Base-by-base conservation (phyloP, 1,140 invertebrate species). In the Saxidomus purpurata region DNA sequence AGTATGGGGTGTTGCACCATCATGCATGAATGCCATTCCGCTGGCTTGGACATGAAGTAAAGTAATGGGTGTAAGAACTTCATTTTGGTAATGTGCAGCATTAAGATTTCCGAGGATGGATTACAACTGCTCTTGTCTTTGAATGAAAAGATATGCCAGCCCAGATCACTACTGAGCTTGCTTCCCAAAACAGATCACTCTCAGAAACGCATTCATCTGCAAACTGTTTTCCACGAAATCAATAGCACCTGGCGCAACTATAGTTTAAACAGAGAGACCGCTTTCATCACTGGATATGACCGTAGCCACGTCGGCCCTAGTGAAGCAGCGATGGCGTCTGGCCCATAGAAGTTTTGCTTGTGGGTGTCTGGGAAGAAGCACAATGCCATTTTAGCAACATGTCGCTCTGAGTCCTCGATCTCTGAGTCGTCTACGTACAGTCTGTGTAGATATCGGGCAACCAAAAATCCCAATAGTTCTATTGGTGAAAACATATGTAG, bases 251-350 rank as follows among this genome's bases (percentile, higher is more conserved):
- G 8, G 11, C n/a, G 4, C 36, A n/a, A 31, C 69, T 31, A 38
- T 74, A 15, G n/a, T 74, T 6, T 74, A 31, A n/a, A 74, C 17
- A 4, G 69, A 34, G 36, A 74, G 36, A 9, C 69, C 36, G 13
- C 69, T 74, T 36, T 74, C 69, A 38, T 74, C 69, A n/a, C 28
- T 74, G 69, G 36, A 74, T 36, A 74, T 11, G 4, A 74, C 69
- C 4, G 13, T 6, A 31, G 69, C 69, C 19, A 15, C 17, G 36
- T 74, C 69, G 3, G 69, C 69, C n/a, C 36, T 19, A 13, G 69
- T 74, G n/a, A 6, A 74, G 28, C 36, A 11, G 11, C 13, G 25
- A 31, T 8, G 19, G 13, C 17, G 17, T 31, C n/a, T n/a, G n/a
- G n/a, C n/a, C n/a, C n/a, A n/a, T n/a, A n/a, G n/a, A n/a, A n/a